A percentile compares a stretch with the other conserved stretches of the same genome.
phyloP scores from a whole-genome alignment of 2,797 vertebrate genomes.

The Sternotherus odoratus region DNA sequence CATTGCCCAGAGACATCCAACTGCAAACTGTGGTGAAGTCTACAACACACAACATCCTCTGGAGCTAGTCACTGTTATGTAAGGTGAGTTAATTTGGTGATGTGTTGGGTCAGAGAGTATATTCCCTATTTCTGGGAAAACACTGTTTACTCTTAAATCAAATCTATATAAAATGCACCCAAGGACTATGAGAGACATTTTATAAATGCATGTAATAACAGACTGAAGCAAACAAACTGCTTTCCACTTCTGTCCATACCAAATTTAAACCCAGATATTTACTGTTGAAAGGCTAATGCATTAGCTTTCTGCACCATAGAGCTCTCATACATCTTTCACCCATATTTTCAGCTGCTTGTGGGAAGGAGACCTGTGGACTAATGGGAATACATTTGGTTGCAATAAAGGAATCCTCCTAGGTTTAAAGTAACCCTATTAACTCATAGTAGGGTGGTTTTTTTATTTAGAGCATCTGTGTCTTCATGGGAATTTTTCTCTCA shows the following conservation, averaged over 20 bases:
- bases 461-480: background rate
- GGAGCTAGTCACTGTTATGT: background rate
- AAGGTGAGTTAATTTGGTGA: background rate
- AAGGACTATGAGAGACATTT: background rate
- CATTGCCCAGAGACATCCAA: background rate
- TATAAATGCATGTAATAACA: background rate
- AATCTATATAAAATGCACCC: background rate
- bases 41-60: background rate
- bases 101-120: background rate
- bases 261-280: background rate
- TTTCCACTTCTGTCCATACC: background rate
- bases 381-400: background rate
- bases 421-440: background rate
- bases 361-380: background rate
- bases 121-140: background rate
- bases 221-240: background rate
- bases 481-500: background rate
- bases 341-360: background rate
- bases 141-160: background rate
- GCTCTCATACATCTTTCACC: background rate
- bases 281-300: background rate
- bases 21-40: background rate
- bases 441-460: background rate
- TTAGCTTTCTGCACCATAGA: background rate
- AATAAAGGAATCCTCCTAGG: background rate